phyloP scores from a whole-genome alignment of 2,888 invertebrate genomes.

The Halictus ligatus region DNA sequence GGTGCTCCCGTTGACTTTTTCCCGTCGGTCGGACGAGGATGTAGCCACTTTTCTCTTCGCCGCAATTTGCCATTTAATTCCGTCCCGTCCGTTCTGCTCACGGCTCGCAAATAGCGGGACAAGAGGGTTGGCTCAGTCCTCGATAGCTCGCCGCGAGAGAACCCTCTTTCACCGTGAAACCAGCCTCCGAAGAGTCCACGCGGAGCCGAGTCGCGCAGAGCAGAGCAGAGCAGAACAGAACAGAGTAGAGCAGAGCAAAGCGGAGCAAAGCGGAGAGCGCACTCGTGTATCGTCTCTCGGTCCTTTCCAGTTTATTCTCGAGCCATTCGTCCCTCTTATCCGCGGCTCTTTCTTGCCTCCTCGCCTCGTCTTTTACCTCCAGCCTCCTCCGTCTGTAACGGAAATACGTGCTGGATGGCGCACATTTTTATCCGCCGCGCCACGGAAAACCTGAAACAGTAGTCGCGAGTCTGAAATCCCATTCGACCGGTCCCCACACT shows the following conservation, averaged over 20 bases:
- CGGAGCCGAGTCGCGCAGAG: neutral
- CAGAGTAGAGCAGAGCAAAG: neutral
- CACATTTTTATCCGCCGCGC: constrained; percentile 8
- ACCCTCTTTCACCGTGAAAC: constrained; percentile 50
- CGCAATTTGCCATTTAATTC: constrained; percentile 15
- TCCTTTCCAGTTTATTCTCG: constrained; percentile 57
- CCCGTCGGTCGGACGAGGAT: neutral
- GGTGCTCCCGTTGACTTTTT: neutral
- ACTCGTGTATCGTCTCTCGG: constrained; percentile 32
- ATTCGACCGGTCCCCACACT: neutral
- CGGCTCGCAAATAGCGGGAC: constrained; percentile 16
- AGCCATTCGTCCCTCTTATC: constrained; percentile 46
- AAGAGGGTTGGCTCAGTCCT: constrained; percentile 20
- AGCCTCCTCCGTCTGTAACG: neutral
- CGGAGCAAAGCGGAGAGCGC: neutral
- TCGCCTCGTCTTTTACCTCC: neutral
- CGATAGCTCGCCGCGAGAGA: constrained; percentile 28
- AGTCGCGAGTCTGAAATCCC: neutral
- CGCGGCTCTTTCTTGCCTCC: constrained; percentile 21
- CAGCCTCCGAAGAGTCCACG: constrained; percentile 43
- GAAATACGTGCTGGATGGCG: neutral
- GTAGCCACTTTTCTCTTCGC: neutral
- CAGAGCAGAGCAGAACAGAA: neutral
- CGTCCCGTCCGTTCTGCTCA: neutral
- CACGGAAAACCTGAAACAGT: neutral